Evolutionary conservation across 2,113 vertebrate species (phyloP), one percentile per base, ranked within the genome.

Genomic region (Etia nguti): DNA sequence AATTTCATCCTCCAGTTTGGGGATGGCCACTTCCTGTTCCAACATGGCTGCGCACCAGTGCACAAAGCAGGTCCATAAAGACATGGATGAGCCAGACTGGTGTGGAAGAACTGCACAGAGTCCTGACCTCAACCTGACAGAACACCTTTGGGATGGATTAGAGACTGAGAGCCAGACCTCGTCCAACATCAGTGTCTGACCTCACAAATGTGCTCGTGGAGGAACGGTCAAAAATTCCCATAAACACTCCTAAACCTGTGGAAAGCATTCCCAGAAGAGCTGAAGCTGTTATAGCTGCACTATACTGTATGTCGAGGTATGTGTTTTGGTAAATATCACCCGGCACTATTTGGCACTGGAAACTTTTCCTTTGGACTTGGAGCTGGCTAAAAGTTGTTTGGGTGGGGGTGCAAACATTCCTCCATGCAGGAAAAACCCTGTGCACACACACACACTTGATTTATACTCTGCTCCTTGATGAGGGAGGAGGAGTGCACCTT

Each of bases 311-410:
- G 34, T 36, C 34, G 34, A 36, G 34, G 2, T 52, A 20, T 20
- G 7, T 6, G 41, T 50, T 48, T 50, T 50, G 12, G 20, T 15
- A 38, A 22, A 15, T 22, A 68, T 41, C 36, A 4, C 11, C 20
- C 1, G 7, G 65, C 0, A 43, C 65, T 16, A 43, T 41, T 24
- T 43, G 65, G n/a, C 15, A 38, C 36, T 43, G 65, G 36, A 68
- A 68, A 15, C 38, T 6, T 43, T 24, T 43, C 12, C n/a, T 8
- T 16, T 70, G 38, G 65, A 24, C 38, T 16, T 70, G 65, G 65
- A 43, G 0, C 65, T 24, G 0, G 8, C 38, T 16, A 16, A 10
- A 43, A 43, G 13, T 13, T 46, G 8, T 1, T 0, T 73, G 38
- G 65, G 38, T 70, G n/a, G n/a, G 12, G 38, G n/a, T 16, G n/a